Evolutionary conservation across 53 echinoderm and acorn worm species (phyloP), one percentile per base, ranked within the genome.

Genomic region (Pentamera pediparva): DNA sequence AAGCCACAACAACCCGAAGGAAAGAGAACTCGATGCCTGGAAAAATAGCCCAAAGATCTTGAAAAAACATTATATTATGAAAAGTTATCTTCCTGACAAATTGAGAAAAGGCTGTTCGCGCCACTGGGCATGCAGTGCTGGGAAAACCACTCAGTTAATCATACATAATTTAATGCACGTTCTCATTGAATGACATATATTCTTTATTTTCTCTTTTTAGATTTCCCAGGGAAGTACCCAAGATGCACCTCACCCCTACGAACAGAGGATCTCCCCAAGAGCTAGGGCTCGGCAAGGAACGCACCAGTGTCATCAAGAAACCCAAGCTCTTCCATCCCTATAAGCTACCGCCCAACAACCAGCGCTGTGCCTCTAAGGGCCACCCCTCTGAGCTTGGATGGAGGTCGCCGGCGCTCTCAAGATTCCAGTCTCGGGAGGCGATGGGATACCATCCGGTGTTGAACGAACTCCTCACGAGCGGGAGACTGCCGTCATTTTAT

Each of bases 271-370:
- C 73, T 22, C 73, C 73, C 3, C n/a, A n/a, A n/a, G 73, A 72
- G 54, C 35, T 13, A 24, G 55, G 34, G 27, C 27, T 43, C 5
- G 67, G 67, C 2, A 51, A 72, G 17, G 73, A 72, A 1, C 27
- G 51, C 20, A 49, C 73, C 1, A 72, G 34, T 38, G 52, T 52
- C 30, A 50, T 72, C 1, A 72, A 72, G 52, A 72, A 72, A 29
- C 73, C 73, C 9, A 72, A 72, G 26, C 20, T 72, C n/a, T 72
- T 72, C 50, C 73, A 72, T 53, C 73, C 73, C 20, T 72, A 72
- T 21, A 72, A 72, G 34, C 25, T 72, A 28, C 73, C 51, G n/a
- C 54, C 73, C 32, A 53, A 52, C 18, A 26, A 19, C 13, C 20
- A 15, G 8, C 26, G 52, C 6, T 52, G 52, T 1, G 52, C 35